Conservation (phyloP, 1,140 invertebrate genomes). For the Zaprionus gabonicus region DNA sequence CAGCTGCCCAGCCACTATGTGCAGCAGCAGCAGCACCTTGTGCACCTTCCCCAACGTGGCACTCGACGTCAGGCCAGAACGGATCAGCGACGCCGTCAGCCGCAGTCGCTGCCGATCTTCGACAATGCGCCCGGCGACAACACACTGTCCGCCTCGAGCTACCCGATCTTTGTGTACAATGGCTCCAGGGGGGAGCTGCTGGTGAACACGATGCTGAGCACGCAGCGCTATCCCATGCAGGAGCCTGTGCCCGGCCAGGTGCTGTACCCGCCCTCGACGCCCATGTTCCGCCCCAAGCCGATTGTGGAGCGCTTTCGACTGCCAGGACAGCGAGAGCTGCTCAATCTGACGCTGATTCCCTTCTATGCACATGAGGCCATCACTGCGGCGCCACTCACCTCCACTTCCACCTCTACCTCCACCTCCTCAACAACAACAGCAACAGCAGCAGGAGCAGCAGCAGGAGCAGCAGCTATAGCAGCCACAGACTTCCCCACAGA, state of each 20-base stretch:
- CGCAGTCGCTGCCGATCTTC: conserved; percentile 62
- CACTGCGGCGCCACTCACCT: conserved; percentile 3
- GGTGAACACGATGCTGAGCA: conserved; percentile 75
- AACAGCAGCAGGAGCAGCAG: too few relatives aligned
- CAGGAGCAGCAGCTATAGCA: too few relatives aligned
- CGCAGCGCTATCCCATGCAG: conserved; percentile 73
- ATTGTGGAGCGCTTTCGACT: conserved; percentile 68
- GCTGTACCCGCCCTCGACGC: conserved; percentile 69
- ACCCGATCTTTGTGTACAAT: conserved; percentile 74
- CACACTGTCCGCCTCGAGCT: conserved; percentile 24
- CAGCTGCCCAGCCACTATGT: conserved; percentile 24
- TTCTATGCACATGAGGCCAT: conserved; percentile 80
- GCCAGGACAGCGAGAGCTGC: conserved; percentile 48
- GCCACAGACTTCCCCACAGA: not conserved
- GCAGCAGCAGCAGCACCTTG: conserved; percentile 29
- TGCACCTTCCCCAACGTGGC: not conserved
- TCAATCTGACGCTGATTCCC: conserved; percentile 74
- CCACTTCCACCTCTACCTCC: not conserved
- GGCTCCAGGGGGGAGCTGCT: conserved; percentile 64
- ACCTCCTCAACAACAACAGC: not conserved
- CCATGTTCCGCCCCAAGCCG: conserved; percentile 76
- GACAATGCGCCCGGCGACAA: conserved; percentile 70
- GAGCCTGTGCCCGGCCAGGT: conserved; percentile 77
- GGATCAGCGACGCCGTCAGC: conserved; percentile 34
- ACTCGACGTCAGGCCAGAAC: not conserved